A percentile compares a stretch with the other conserved stretches of the same genome.
Evolutionary conservation across 2,797 vertebrate genomes (phyloP).

Genomic region (Melanogrammus aeglefinus): DNA sequence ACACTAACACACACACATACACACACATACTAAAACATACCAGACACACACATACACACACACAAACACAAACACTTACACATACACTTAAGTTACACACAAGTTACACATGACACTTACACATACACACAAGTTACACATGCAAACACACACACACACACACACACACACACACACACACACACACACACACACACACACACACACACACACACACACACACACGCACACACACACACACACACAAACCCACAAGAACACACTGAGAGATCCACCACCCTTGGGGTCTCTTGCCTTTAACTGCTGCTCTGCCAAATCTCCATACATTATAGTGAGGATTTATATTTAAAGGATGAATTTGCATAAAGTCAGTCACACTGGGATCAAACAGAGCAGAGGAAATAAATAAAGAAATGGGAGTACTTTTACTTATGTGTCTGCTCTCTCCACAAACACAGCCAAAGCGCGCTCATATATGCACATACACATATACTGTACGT

Average conservation of each 20-base stretch:
- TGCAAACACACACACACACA: constrained; percentile 40
- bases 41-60: constrained; percentile 50
- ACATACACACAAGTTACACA: constrained; percentile 33
- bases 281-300: constrained; percentile 61
- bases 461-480: background rate
- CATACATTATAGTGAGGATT: constrained; percentile 70
- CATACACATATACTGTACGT: constrained; percentile 3
- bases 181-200: constrained; percentile 39
- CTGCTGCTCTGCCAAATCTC: constrained; percentile 61
- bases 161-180: constrained; percentile 37
- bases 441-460: constrained; percentile 17
- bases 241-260: constrained; percentile 55
- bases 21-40: too few relatives aligned
- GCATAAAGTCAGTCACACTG: constrained; percentile 64
- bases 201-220: constrained; percentile 36
- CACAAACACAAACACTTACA: constrained; percentile 28
- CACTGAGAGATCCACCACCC: constrained; percentile 47
- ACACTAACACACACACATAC: constrained; percentile 35
- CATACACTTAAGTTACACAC: constrained; percentile 27
- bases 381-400: constrained; percentile 48
- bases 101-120: constrained; percentile 24
- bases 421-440: constrained; percentile 44
- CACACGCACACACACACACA: constrained; percentile 32
- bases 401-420: constrained; percentile 43
- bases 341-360: constrained; percentile 70